phyloP scores from a whole-genome alignment of 1,140 invertebrate species.

The Zophobas atratus region DNA sequence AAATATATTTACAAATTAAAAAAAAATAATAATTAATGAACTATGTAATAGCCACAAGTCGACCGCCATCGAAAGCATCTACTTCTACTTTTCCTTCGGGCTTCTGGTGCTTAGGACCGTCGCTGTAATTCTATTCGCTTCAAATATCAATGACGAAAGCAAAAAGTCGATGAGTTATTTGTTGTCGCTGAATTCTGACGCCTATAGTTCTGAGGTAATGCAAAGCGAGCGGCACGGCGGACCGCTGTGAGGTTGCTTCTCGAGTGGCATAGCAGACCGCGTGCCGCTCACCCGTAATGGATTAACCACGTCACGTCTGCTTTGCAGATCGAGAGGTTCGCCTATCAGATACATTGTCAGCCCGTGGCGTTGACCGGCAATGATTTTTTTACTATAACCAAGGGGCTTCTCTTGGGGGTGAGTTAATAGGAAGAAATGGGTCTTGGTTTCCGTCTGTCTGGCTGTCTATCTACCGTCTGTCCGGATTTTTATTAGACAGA shows the following conservation, averaged over 20 bases:
- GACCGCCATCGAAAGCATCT: slow-evolving; percentile 14
- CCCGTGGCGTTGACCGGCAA: slow-evolving; percentile 26
- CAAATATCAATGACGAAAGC: slow-evolving; percentile 37
- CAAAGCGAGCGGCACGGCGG: no score
- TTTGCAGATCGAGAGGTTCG: slow-evolving; percentile 34
- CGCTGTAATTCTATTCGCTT: neutral
- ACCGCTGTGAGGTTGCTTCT: no score
- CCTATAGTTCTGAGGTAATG: slow-evolving; percentile 9
- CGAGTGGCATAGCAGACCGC: neutral
- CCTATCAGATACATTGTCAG: slow-evolving; percentile 14
- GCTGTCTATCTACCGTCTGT: no score
- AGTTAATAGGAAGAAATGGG: neutral
- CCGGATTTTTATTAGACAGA: no score
- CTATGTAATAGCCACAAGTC: neutral
- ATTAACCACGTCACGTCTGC: neutral
- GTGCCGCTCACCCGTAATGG: no score
- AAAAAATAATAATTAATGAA: neutral
- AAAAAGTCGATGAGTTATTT: slow-evolving; percentile 23
- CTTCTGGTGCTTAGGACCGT: slow-evolving; percentile 19
- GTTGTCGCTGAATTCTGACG: slow-evolving; percentile 2
- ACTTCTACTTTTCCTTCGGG: slow-evolving; percentile 39
- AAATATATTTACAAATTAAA: neutral
- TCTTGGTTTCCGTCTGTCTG: no score
- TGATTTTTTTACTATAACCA: slow-evolving; percentile 30
- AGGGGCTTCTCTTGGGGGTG: slow-evolving; percentile 20